These are phyloP conservation scores for Ailurus styani DNA, from an alignment of 2,113 vertebrate species.

Conservation along the genomic window DNA sequence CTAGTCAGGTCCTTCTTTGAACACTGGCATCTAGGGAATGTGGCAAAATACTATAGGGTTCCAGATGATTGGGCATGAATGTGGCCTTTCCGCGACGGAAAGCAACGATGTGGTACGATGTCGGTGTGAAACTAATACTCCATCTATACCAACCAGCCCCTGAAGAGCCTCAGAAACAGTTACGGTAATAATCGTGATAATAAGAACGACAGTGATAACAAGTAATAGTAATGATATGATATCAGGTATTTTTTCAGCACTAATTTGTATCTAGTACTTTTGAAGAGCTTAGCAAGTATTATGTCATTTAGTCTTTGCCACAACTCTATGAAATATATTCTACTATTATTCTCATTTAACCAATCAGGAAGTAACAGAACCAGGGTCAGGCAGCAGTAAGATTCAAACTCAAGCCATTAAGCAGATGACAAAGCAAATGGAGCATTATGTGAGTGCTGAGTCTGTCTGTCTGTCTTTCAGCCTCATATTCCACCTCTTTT, in stretches of 20 bases:
- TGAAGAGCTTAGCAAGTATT: neutral
- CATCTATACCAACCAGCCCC: neutral
- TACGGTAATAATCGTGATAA: neutral
- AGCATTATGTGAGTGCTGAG: neutral
- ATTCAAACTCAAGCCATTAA: neutral
- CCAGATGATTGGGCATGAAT: neutral
- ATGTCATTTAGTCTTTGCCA: neutral
- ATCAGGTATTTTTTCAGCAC: neutral
- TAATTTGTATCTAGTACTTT: neutral
- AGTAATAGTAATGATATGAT: too few species aligned
- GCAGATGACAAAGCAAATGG: neutral
- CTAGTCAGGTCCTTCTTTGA: neutral
- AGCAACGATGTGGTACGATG: neutral
- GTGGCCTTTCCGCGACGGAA: neutral
- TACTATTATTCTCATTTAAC: neutral
- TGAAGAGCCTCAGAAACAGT: neutral
- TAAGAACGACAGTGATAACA: neutral
- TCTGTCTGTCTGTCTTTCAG: neutral
- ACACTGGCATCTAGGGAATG: neutral
- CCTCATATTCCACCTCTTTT: neutral
- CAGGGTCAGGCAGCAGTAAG: too few species aligned
- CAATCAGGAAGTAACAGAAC: rapidly evolving
- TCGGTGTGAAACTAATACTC: neutral
- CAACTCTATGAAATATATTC: neutral
- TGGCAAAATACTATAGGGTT: neutral